A percentile compares a stretch with the other conserved stretches of the same genome.
phyloP scores from a whole-genome alignment of 1,140 invertebrate species.

The Cardiocondyla obscurior region DNA sequence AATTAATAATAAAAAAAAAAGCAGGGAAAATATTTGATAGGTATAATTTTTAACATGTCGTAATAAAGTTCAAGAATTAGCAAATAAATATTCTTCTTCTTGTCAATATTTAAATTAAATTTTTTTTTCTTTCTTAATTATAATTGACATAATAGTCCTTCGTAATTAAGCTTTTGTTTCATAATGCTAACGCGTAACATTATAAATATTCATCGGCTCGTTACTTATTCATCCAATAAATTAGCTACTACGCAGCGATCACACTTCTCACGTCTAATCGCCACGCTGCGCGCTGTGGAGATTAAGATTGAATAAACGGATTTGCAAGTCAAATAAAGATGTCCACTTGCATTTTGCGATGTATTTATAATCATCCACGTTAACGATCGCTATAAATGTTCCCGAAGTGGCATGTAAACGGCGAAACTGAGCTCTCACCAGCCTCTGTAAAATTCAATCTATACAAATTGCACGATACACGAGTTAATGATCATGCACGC shows the following conservation, averaged over 20 bases:
- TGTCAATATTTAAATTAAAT: not conserved
- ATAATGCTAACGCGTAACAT: not conserved
- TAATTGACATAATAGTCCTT: not conserved
- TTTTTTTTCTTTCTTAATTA: not conserved
- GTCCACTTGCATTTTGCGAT: conserved; percentile 22
- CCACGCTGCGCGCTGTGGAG: not conserved
- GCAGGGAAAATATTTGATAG: not conserved
- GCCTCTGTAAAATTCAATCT: conserved; percentile 1
- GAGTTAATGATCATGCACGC: not conserved
- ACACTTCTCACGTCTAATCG: conserved; percentile 54
- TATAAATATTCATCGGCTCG: conserved; percentile 43
- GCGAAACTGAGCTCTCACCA: conserved; percentile 1
- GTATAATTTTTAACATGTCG: not conserved
- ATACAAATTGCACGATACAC: not conserved
- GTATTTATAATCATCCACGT: conserved; percentile 53
- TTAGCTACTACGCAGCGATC: conserved; percentile 36
- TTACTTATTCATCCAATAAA: conserved; percentile 47
- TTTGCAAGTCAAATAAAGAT: conserved; percentile 67
- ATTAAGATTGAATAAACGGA: conserved; percentile 56
- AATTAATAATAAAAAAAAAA: not conserved
- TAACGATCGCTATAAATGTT: conserved; percentile 59
- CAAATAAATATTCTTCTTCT: not conserved
- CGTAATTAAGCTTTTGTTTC: not conserved
- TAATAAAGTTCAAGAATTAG: not conserved
- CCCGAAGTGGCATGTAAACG: not conserved